A percentile compares a stretch with the other conserved stretches of the same genome.
Conservation (phyloP, 2,797 vertebrate species). For the Tachyglossus aculeatus region DNA sequence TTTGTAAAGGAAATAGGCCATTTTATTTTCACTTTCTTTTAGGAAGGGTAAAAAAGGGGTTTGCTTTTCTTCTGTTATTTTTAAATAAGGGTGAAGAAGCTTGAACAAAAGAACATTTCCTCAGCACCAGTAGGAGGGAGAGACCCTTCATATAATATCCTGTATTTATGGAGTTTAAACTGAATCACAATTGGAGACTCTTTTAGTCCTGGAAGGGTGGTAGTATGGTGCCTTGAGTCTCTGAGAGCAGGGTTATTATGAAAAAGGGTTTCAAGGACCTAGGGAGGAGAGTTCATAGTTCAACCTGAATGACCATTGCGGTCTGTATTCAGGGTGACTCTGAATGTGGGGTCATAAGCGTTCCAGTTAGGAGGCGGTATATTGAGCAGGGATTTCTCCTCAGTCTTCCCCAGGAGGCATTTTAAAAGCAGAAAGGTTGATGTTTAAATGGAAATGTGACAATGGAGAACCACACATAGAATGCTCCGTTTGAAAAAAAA, state of each 20-base stretch:
- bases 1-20: conserved; percentile 40
- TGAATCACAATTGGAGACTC: conserved; percentile 26
- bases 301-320: not conserved
- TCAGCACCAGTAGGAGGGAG: not conserved
- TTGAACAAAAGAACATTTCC: conserved; percentile 22
- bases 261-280: not conserved
- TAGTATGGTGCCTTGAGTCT: not conserved
- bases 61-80: conserved; percentile 28
- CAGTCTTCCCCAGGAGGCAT: too few species aligned
- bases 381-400: too few species aligned
- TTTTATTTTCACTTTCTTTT: conserved; percentile 43
- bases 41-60: conserved; percentile 46
- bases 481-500: too few species aligned
- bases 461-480: too few species aligned
- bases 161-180: conserved; percentile 1
- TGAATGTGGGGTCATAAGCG: too few species aligned
- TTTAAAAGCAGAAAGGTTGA: too few species aligned
- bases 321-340: not conserved
- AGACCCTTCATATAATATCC: not conserved
- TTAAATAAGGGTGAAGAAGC: conserved; percentile 22
- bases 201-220: conserved; percentile 36
- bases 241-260: not conserved
- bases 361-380: too few species aligned
- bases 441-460: too few species aligned
- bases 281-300: not conserved